Conservation (phyloP, 2,797 vertebrate genomes). For the Pempheris klunzingeri region DNA sequence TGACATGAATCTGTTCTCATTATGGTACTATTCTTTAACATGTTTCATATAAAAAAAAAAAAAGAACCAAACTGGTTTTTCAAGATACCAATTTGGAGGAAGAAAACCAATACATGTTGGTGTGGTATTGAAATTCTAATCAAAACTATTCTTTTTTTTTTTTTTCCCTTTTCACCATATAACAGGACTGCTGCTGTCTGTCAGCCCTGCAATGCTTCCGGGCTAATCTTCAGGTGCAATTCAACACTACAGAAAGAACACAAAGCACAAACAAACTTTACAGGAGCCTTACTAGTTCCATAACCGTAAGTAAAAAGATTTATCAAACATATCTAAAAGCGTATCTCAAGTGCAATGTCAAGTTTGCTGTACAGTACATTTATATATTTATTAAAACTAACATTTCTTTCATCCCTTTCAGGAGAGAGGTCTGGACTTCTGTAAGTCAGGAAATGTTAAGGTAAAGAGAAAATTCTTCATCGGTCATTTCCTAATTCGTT, state of each 20-base stretch:
- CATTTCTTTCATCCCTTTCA: constrained; percentile 43
- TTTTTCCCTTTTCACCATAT: background rate
- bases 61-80: background rate
- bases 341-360: background rate
- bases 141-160: background rate
- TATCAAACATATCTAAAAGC: background rate
- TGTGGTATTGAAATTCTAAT: background rate
- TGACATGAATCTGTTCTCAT: no score
- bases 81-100: background rate
- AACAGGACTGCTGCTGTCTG: constrained; percentile 77
- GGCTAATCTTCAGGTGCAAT: background rate
- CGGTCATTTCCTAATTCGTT: background rate
- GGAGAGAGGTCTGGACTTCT: constrained; percentile 31
- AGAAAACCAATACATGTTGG: background rate
- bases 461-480: constrained; percentile 48
- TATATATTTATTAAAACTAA: constrained; percentile 17
- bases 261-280: constrained; percentile 5
- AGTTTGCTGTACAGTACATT: background rate
- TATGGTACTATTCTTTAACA: no score
- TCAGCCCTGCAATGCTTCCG: constrained; percentile 75
- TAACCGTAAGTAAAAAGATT: constrained; percentile 72
- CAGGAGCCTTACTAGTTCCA: background rate
- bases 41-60: no score
- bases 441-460: background rate
- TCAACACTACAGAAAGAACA: background rate